These are phyloP conservation scores for Saxicola maurus DNA, from an alignment of 2,797 vertebrate genomes.

Conservation along the genomic window DNA sequence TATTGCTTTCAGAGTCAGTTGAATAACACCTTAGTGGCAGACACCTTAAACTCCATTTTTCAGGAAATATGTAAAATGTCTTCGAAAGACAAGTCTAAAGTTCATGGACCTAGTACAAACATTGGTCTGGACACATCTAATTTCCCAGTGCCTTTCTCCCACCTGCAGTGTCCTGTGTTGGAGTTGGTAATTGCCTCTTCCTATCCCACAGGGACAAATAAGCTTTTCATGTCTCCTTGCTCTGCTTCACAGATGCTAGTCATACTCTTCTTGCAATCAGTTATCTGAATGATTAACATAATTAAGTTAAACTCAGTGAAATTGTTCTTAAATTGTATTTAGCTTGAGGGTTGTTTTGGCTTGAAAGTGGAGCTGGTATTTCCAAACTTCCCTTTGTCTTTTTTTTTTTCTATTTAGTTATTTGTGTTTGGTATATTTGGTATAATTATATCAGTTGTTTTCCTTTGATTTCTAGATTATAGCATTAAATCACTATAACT, in stretches of 20 bases:
- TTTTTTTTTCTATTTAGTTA: neutral
- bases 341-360: neutral
- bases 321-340: slow-evolving; percentile 4
- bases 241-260: neutral
- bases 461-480: neutral
- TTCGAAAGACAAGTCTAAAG: neutral
- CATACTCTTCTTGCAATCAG: neutral
- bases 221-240: slow-evolving; percentile 1
- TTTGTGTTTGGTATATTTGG: neutral
- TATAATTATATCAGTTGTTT: neutral
- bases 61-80: neutral
- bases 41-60: neutral
- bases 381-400: neutral
- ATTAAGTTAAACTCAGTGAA: neutral
- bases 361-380: neutral
- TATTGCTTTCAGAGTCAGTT: neutral
- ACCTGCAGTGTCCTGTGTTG: neutral
- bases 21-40: neutral
- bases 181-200: neutral
- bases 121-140: neutral
- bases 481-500: neutral
- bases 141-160: neutral
- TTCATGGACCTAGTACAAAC: neutral
- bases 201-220: neutral
- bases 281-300: slow-evolving; percentile 4